Evolutionary conservation across 2,113 vertebrate species (phyloP).

Genomic region (Seriola aureovittata): DNA sequence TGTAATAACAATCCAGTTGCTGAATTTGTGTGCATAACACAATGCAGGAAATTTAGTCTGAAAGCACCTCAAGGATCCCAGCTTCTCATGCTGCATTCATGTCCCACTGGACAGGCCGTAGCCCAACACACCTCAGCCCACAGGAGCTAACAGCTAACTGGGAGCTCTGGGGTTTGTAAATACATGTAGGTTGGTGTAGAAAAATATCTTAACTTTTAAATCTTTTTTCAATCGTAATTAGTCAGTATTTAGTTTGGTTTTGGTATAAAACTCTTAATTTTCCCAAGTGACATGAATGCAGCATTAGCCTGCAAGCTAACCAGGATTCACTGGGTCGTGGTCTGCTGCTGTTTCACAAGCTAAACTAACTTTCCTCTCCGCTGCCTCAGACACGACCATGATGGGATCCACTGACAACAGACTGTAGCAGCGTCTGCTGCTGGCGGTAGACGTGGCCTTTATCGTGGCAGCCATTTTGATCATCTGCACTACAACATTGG

Average conservation of each 20-base stretch:
- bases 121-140: neutral
- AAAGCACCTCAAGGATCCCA: slow-evolving; percentile 10
- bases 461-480: slow-evolving; percentile 65
- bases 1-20: neutral
- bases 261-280: slow-evolving; percentile 5
- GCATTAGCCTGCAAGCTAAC: slow-evolving; percentile 55
- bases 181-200: neutral
- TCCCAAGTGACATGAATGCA: slow-evolving; percentile 43
- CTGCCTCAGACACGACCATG: slow-evolving; percentile 62
- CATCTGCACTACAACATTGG: slow-evolving; percentile 50
- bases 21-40: neutral
- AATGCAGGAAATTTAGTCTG: slow-evolving; percentile 16
- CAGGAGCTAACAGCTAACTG: neutral
- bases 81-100: slow-evolving; percentile 50
- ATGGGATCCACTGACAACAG: slow-evolving; percentile 43
- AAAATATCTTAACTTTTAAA: neutral
- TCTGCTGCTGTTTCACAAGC: slow-evolving; percentile 52
- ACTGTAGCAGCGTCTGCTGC: slow-evolving; percentile 32
- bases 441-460: slow-evolving; percentile 44
- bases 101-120: neutral
- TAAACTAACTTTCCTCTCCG: slow-evolving; percentile 29
- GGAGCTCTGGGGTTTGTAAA: slow-evolving; percentile 5
- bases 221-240: neutral
- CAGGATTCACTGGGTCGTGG: neutral
- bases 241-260: slow-evolving; percentile 6